phyloP scores from a whole-genome alignment of 2,113 vertebrate genomes.

The Clarias batrachus region DNA sequence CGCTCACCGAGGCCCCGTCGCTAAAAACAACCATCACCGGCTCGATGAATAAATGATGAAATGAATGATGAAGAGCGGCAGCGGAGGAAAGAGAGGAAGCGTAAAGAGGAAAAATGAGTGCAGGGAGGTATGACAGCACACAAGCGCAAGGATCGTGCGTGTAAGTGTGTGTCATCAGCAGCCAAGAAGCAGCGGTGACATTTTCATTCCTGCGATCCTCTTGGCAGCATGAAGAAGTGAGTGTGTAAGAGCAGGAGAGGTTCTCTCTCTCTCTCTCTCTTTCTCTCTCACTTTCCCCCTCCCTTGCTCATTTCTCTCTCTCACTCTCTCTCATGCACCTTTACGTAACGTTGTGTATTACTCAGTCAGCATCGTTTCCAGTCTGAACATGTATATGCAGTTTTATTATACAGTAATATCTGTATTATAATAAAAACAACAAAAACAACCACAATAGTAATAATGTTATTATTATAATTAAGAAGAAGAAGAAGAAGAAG shows the following conservation, averaged over 20 bases:
- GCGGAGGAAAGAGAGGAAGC: neutral
- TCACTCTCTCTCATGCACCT: neutral
- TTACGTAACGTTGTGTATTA: conserved; percentile 20
- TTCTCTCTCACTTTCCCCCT: neutral
- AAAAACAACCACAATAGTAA: neutral
- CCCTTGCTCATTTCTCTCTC: neutral
- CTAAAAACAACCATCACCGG: conserved; percentile 39
- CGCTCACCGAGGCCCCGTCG: conserved; percentile 31
- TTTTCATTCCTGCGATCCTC: conserved; percentile 31
- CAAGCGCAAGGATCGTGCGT: conserved; percentile 9
- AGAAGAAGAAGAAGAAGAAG: neutral
- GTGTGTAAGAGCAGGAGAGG: conserved; percentile 29
- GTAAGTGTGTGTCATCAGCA: conserved; percentile 35
- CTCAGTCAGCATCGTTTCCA: conserved; percentile 12
- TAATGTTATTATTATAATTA: neutral
- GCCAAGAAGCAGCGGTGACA: conserved; percentile 35
- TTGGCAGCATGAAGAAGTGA: conserved; percentile 30
- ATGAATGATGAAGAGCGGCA: conserved; percentile 53
- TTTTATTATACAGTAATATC: neutral
- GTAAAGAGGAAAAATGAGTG: conserved; percentile 23
- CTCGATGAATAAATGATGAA: conserved; percentile 36
- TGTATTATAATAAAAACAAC: neutral
- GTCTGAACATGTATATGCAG: neutral
- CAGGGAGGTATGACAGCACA: conserved; percentile 10
- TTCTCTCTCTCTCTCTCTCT: conserved; percentile 7